These are phyloP conservation scores for Temnothorax ravouxi DNA, from an alignment of 2,888 invertebrate genomes.

Conservation along the genomic window DNA sequence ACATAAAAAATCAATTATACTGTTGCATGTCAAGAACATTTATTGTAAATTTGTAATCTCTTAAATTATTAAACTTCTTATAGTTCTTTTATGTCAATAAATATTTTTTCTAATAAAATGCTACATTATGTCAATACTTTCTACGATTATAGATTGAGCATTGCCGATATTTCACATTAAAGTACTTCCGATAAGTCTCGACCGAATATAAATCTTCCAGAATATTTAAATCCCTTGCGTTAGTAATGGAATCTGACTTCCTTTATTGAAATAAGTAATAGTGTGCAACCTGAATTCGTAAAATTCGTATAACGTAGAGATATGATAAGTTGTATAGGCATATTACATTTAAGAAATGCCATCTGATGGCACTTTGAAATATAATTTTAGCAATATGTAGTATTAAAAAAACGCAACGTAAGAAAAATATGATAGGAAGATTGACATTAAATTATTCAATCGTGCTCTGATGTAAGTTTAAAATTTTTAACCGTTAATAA, in stretches of 20 bases:
- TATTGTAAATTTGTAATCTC: not conserved
- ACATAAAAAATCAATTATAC: not conserved
- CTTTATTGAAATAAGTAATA: conserved; percentile 25
- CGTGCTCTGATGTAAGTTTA: conserved; percentile 15
- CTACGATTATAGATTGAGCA: not conserved
- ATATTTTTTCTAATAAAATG: not conserved
- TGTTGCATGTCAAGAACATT: not conserved
- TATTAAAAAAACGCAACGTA: not conserved
- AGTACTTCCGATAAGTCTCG: not conserved
- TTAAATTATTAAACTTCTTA: not conserved
- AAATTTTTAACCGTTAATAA: conserved; percentile 39
- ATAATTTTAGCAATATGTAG: not conserved
- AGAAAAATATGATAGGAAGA: conserved; percentile 7
- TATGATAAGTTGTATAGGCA: conserved; percentile 22
- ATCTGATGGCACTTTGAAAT: not conserved
- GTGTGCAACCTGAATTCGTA: not conserved
- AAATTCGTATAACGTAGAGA: conserved; percentile 13
- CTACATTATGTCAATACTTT: not conserved
- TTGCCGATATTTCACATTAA: conserved; percentile 23
- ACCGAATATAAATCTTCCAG: not conserved
- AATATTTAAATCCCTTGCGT: conserved; percentile 32
- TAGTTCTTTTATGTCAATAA: not conserved
- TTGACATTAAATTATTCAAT: conserved; percentile 15
- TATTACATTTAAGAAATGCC: not conserved
- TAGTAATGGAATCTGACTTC: not conserved